Conservation (phyloP, 2,797 vertebrate genomes). For the Galaxias olidus region DNA sequence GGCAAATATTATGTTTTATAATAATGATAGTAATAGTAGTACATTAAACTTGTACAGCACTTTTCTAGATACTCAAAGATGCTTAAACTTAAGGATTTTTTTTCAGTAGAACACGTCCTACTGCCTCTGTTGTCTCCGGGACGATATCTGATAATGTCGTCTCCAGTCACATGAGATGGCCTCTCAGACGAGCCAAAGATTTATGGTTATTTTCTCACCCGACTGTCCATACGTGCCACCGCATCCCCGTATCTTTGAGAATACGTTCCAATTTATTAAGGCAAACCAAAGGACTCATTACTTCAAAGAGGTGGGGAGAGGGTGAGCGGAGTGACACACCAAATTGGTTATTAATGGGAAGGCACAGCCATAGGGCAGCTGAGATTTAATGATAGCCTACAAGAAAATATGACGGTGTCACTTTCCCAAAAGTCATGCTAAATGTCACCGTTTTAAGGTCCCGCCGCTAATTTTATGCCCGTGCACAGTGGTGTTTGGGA, state of each 20-base stretch:
- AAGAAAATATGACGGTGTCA: conserved; percentile 99
- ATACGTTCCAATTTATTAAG: conserved; percentile 99
- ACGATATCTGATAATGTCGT: conserved; percentile 70
- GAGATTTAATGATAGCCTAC: conserved; percentile 99
- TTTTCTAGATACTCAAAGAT: no score
- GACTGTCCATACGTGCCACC: conserved; percentile 96
- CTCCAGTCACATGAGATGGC: conserved; percentile 88
- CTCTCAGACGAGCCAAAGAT: conserved; percentile 93
- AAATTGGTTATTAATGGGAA: conserved; percentile 99
- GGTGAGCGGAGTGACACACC: conserved; percentile 89
- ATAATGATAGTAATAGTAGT: no score
- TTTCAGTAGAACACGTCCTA: no score
- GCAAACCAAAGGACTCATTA: conserved; percentile 99
- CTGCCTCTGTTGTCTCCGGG: conserved; percentile 37
- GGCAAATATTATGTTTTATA: no score
- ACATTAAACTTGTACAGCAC: no score
- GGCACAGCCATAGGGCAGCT: conserved; percentile 99
- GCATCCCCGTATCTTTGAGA: conserved; percentile 99
- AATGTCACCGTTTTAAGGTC: conserved; percentile 99
- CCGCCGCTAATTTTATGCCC: conserved; percentile 99
- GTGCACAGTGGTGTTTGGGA: conserved; percentile 99
- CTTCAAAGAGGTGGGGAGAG: conserved; percentile 89
- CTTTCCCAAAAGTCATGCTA: conserved; percentile 99
- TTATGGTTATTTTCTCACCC: conserved; percentile 95
- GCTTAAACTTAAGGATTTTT: no score